phyloP scores from a whole-genome alignment of 2,797 vertebrate species.

The Siniperca undulata region DNA sequence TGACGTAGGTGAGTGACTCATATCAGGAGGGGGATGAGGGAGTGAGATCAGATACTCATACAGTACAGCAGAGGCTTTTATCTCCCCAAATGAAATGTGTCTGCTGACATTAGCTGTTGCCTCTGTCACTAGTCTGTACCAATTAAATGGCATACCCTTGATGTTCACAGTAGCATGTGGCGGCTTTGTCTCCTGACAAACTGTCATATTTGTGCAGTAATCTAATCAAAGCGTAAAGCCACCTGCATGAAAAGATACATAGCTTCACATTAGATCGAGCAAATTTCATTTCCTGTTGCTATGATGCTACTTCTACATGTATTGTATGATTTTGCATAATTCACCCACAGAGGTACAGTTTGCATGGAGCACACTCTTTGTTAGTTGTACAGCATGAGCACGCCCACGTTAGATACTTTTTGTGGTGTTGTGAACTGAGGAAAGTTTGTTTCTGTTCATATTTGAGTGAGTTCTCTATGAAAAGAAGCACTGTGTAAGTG shows the following conservation, averaged over 20 bases:
- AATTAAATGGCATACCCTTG: conserved; percentile 30
- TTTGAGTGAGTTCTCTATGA: not conserved
- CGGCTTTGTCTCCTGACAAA: conserved; percentile 31
- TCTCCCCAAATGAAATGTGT: conserved; percentile 49
- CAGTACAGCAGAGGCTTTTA: conserved; percentile 53
- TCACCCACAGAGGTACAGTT: conserved; percentile 55
- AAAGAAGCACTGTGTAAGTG: not conserved
- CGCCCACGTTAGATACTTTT: conserved; percentile 51
- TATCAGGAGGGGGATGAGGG: conserved; percentile 17
- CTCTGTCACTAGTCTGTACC: conserved; percentile 45
- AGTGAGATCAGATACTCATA: conserved; percentile 37
- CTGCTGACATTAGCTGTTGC: conserved; percentile 54
- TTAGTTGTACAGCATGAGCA: conserved; percentile 51
- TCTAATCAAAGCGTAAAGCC: conserved; percentile 41
- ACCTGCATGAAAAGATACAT: conserved; percentile 24
- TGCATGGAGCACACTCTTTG: conserved; percentile 42
- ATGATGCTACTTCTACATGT: conserved; percentile 22
- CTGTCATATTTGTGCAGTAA: conserved; percentile 29
- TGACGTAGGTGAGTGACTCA: conserved; percentile 44
- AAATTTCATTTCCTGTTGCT: conserved; percentile 58
- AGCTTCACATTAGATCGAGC: conserved; percentile 15
- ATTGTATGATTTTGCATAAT: conserved; percentile 55
- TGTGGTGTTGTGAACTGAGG: conserved; percentile 20
- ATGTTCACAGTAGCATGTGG: conserved; percentile 28
- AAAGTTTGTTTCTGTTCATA: conserved; percentile 56